Conservation (phyloP, 2,113 vertebrate genomes). For the Nettapus auritus region DNA sequence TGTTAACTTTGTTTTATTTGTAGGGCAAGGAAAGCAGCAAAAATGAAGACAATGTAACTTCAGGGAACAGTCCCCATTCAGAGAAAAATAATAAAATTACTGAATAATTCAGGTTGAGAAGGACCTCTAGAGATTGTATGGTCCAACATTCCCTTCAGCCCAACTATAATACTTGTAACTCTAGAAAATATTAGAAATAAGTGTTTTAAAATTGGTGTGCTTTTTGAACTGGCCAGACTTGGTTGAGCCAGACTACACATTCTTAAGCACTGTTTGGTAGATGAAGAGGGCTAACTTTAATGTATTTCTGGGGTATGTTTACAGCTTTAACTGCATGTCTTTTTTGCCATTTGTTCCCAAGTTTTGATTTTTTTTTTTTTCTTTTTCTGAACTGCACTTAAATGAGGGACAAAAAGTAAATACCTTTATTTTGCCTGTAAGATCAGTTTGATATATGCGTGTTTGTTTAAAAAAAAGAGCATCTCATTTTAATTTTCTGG, state of each 20-base stretch:
- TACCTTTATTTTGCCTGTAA: neutral
- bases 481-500: neutral
- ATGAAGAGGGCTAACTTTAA: neutral
- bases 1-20: neutral
- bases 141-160: neutral
- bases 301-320: neutral
- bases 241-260: neutral
- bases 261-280: neutral
- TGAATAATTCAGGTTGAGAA: neutral
- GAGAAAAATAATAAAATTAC: neutral
- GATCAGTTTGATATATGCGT: neutral
- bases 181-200: neutral
- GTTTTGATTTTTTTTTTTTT: neutral
- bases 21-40: neutral
- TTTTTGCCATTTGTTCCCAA: neutral
- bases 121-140: neutral
- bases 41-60: neutral
- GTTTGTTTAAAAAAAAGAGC: neutral
- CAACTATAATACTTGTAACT: rapidly evolving
- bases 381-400: neutral
- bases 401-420: neutral
- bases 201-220: neutral
- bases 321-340: neutral
- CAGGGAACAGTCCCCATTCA: neutral
- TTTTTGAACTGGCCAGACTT: neutral